Percentiles rank a stretch among this genome's conserved stretches.
Evolutionary conservation across 2,797 vertebrate species (phyloP).

Genomic region (Poecilia picta): DNA sequence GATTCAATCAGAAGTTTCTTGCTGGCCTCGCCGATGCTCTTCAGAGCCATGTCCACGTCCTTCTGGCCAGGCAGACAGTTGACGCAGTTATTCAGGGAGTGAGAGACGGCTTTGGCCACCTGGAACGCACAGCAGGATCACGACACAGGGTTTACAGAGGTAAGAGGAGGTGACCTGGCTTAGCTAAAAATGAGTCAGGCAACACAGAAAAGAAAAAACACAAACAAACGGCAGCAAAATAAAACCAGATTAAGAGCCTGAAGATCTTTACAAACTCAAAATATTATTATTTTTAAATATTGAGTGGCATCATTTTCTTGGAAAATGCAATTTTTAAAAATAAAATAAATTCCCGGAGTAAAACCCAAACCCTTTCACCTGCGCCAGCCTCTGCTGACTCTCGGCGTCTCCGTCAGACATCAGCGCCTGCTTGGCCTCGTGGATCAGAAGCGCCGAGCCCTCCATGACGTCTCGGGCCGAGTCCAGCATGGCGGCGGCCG

Average conservation of each 20-base stretch:
- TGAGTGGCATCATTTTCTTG: background rate
- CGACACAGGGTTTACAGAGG: constrained; percentile 9
- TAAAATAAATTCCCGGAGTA: background rate
- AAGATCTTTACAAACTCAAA: background rate
- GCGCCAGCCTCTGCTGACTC: constrained; percentile 95
- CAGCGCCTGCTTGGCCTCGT: constrained; percentile 95
- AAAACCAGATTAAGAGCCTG: background rate
- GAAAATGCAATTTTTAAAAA: background rate
- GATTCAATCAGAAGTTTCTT: constrained; percentile 96
- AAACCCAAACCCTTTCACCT: constrained; percentile 80
- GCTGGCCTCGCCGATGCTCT: constrained; percentile 98
- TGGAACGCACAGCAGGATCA: constrained; percentile 61
- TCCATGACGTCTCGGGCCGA: constrained; percentile 97
- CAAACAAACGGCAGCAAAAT: background rate
- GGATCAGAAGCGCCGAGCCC: constrained; percentile 94
- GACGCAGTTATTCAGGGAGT: constrained; percentile 97
- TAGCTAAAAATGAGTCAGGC: constrained; percentile 26
- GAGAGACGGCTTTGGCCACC: constrained; percentile 98
- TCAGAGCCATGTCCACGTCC: constrained; percentile 96
- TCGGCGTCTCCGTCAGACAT: constrained; percentile 91
- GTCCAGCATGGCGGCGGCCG: constrained; percentile 93
- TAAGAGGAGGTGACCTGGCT: constrained; percentile 4
- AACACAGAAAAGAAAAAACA: constrained; percentile 1
- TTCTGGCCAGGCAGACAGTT: constrained; percentile 99
- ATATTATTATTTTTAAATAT: background rate